Conservation (phyloP, 2,113 vertebrate species). For the Zapus hudsonius region DNA sequence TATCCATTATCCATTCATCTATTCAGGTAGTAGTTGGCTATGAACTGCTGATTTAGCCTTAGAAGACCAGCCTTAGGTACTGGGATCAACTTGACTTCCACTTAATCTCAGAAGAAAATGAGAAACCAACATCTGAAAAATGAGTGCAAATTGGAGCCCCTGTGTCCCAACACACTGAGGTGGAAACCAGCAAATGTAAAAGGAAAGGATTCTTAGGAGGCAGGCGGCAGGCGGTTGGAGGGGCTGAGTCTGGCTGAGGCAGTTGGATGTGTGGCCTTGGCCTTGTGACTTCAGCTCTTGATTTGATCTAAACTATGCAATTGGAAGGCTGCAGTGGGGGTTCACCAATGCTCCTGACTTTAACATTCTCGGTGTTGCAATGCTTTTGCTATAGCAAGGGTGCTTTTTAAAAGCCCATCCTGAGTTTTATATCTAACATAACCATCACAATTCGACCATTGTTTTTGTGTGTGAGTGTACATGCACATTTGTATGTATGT, state of each 20-base stretch:
- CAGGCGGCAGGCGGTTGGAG: not conserved
- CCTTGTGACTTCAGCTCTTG: not conserved
- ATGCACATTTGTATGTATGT: too few species aligned
- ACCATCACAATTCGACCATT: not conserved
- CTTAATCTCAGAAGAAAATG: constrained; percentile 3
- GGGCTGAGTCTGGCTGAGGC: too few species aligned
- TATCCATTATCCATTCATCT: not conserved
- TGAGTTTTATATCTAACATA: constrained; percentile 6
- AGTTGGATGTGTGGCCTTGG: accelerated
- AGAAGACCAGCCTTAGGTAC: not conserved
- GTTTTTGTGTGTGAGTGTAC: too few species aligned
- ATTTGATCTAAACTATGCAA: not conserved
- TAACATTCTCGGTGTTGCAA: not conserved
- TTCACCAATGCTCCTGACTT: not conserved
- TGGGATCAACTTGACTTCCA: not conserved
- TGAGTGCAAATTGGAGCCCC: not conserved
- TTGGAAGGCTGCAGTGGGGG: not conserved
- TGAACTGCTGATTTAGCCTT: not conserved
- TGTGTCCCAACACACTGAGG: not conserved
- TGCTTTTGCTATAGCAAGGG: not conserved
- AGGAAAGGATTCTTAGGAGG: not conserved
- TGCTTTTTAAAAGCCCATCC: not conserved
- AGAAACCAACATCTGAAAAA: not conserved
- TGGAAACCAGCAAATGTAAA: not conserved
- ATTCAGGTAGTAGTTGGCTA: not conserved